These are phyloP conservation scores for Alexandromys fortis DNA, from an alignment of 2,113 vertebrate genomes.

Conservation along the genomic window DNA sequence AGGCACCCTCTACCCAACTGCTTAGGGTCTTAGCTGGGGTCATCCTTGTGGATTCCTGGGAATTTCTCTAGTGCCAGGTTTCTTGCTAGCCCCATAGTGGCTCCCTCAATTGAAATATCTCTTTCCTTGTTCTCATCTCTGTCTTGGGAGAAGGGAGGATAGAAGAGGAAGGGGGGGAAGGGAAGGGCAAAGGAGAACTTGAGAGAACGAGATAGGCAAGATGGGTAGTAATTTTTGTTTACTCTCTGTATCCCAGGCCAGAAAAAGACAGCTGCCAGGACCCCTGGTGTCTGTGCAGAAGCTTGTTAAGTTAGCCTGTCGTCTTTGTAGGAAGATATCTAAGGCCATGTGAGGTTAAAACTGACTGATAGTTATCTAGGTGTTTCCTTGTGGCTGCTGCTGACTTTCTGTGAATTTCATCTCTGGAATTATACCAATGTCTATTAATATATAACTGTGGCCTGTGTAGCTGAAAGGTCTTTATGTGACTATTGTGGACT, in stretches of 20 bases:
- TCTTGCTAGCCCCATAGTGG: too few species aligned
- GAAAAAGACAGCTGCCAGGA: background rate
- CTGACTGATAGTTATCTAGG: background rate
- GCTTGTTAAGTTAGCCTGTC: background rate
- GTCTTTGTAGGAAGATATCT: background rate
- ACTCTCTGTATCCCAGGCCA: background rate
- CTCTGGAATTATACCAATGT: constrained; percentile 37
- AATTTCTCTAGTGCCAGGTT: too few species aligned
- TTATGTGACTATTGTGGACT: background rate
- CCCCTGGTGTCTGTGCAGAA: background rate
- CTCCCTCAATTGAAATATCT: too few species aligned
- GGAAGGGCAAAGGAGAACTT: too few species aligned
- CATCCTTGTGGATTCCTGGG: too few species aligned
- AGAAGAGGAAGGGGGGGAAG: too few species aligned
- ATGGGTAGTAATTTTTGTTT: background rate
- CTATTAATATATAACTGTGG: constrained; percentile 30
- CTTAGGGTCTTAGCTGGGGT: too few species aligned
- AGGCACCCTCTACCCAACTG: too few species aligned
- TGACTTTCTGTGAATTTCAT: constrained; percentile 37
- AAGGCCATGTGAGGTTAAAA: background rate
- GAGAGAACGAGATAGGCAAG: too few species aligned
- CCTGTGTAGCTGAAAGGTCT: background rate
- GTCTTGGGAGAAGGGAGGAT: too few species aligned
- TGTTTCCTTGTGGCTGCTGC: background rate
- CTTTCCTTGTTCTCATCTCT: too few species aligned